Conservation (phyloP, 2,888 invertebrate species). For the Thymelicus sylvestris region DNA sequence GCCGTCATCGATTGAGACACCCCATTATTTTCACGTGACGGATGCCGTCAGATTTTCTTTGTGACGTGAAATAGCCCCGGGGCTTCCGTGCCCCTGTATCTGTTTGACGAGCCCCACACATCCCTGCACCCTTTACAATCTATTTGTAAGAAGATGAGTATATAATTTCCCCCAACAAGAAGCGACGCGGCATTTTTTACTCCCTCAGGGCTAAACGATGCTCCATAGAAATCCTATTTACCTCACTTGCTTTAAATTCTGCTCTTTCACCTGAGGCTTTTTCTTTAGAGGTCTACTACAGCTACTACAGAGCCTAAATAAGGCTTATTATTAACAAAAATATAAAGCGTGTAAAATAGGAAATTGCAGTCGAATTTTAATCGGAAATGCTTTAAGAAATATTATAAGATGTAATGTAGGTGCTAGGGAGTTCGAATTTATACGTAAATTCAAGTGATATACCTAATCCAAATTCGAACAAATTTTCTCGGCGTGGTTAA, state of each 20-base stretch:
- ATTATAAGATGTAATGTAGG: no score
- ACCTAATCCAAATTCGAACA: no score
- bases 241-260: conserved; percentile 28
- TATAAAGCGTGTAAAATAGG: no score
- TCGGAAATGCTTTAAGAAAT: no score
- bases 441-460: no score
- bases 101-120: conserved; percentile 67
- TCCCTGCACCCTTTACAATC: conserved; percentile 70
- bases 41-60: conserved; percentile 61
- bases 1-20: conserved; percentile 23
- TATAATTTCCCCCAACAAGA: conserved; percentile 72
- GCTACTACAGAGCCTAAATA: neutral
- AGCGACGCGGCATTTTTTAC: conserved; percentile 68
- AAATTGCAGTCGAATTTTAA: no score
- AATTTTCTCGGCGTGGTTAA: no score
- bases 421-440: no score
- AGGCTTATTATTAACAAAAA: neutral
- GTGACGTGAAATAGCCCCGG: conserved; percentile 57
- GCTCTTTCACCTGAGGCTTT: conserved; percentile 17
- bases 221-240: conserved; percentile 49
- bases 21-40: conserved; percentile 51
- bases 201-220: conserved; percentile 58
- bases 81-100: conserved; percentile 50
- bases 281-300: neutral
- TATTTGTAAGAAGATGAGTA: conserved; percentile 78